Evolutionary conservation across 2,113 vertebrate genomes (phyloP).

Genomic region (Epinephelus cyanopodus): DNA sequence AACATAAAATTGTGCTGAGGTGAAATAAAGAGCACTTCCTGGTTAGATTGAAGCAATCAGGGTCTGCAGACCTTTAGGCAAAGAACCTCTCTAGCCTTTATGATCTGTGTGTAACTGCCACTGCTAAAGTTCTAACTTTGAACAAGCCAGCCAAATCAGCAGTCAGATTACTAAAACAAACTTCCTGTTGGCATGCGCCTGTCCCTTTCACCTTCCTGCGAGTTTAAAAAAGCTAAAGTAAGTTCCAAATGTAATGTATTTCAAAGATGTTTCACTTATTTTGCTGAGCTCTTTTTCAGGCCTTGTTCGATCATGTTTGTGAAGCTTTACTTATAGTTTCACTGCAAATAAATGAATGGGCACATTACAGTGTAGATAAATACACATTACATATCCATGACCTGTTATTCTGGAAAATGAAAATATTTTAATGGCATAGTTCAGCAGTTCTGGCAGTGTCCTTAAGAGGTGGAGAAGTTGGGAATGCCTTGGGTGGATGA

Average conservation of each 20-base stretch:
- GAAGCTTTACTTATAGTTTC: background rate
- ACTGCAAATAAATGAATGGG: background rate
- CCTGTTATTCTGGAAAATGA: no score
- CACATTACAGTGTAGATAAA: background rate
- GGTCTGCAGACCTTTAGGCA: no score
- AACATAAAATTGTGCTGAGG: no score
- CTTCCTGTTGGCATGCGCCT: background rate
- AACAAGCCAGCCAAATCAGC: background rate
- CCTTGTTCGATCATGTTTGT: background rate
- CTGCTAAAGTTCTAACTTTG: no score
- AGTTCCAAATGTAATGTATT: background rate
- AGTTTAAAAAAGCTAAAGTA: no score
- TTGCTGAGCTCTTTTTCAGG: background rate
- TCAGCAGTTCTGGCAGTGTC: background rate
- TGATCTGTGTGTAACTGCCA: no score
- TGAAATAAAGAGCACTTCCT: no score
- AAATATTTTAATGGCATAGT: background rate
- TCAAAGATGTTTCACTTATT: no score
- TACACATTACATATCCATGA: background rate
- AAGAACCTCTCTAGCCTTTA: no score
- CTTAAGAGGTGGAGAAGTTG: slow-evolving; percentile 5
- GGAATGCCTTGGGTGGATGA: background rate
- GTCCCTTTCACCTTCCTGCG: background rate
- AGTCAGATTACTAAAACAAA: background rate
- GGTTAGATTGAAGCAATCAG: no score